A percentile compares a stretch with the other conserved stretches of the same genome.
These are phyloP conservation scores for Periparus ater DNA, from an alignment of 2,797 vertebrate genomes.

Conservation along the genomic window DNA sequence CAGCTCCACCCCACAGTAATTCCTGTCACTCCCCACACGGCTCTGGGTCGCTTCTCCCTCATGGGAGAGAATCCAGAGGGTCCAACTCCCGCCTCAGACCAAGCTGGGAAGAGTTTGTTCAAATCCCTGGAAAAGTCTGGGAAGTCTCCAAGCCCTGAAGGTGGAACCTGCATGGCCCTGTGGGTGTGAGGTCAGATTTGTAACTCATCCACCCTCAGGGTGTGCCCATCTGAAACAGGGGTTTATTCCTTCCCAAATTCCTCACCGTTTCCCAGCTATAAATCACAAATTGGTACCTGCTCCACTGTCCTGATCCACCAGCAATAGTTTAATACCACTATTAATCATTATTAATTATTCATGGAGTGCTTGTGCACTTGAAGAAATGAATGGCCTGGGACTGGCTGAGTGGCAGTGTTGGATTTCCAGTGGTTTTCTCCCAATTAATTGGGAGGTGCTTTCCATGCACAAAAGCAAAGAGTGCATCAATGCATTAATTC, in stretches of 20 bases:
- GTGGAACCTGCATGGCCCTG: accelerated
- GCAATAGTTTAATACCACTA: background rate
- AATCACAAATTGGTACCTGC: background rate
- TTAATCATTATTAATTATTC: slow-evolving; percentile 39
- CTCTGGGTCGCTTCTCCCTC: background rate
- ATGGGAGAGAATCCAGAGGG: accelerated
- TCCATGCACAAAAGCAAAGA: background rate
- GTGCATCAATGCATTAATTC: background rate
- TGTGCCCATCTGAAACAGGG: background rate
- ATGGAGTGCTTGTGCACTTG: background rate
- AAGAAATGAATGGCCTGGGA: background rate
- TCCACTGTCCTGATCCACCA: background rate
- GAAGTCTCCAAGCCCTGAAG: background rate
- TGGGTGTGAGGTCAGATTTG: background rate
- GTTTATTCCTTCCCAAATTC: background rate
- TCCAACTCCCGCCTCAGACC: background rate
- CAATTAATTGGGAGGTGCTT: slow-evolving; percentile 12
- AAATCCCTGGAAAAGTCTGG: background rate
- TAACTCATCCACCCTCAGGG: accelerated
- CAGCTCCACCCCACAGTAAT: background rate
- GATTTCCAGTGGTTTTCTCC: slow-evolving; percentile 22
- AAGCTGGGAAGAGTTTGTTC: background rate
- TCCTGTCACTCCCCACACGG: background rate
- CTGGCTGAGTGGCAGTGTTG: background rate
- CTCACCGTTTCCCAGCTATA: background rate